Evolutionary conservation across 2,797 vertebrate genomes (phyloP).

Genomic region (Mormyrops boulengeri): DNA sequence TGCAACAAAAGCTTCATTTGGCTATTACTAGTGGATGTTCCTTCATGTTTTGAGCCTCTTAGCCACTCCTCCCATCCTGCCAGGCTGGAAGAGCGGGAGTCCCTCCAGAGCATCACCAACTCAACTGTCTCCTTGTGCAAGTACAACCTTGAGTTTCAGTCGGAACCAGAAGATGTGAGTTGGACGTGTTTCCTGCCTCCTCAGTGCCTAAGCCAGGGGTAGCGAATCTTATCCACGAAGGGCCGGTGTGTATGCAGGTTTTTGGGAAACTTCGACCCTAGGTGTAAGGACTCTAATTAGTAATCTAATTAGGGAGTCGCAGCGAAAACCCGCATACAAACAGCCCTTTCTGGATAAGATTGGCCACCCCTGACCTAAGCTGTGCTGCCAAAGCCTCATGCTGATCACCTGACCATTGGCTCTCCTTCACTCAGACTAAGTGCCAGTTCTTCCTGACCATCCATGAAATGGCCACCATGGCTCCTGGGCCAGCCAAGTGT

Average conservation of each 20-base stretch:
- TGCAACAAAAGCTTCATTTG: not conserved
- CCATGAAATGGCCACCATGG: not conserved
- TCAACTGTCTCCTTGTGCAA: not conserved
- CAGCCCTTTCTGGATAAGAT: not conserved
- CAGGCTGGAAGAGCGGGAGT: constrained; percentile 13
- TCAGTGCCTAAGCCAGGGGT: not conserved
- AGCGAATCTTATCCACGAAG: not conserved
- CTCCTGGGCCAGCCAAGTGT: not conserved
- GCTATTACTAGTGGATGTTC: not conserved
- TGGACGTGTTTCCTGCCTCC: not conserved
- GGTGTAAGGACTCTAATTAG: not conserved
- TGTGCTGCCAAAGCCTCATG: not conserved
- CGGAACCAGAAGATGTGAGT: not conserved
- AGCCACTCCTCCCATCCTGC: not conserved
- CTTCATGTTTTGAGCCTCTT: not conserved
- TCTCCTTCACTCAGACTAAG: not conserved
- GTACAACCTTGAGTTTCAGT: constrained; percentile 5
- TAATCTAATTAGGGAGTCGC: not conserved
- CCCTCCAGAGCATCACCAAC: not conserved
- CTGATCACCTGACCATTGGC: not conserved
- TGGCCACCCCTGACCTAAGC: not conserved
- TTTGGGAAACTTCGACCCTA: not conserved
- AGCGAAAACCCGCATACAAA: not conserved
- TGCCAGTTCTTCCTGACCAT: constrained; percentile 1
- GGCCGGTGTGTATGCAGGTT: not conserved